These are phyloP conservation scores for Melanotaenia nigrans DNA, from an alignment of 2,797 vertebrate species.

Conservation along the genomic window DNA sequence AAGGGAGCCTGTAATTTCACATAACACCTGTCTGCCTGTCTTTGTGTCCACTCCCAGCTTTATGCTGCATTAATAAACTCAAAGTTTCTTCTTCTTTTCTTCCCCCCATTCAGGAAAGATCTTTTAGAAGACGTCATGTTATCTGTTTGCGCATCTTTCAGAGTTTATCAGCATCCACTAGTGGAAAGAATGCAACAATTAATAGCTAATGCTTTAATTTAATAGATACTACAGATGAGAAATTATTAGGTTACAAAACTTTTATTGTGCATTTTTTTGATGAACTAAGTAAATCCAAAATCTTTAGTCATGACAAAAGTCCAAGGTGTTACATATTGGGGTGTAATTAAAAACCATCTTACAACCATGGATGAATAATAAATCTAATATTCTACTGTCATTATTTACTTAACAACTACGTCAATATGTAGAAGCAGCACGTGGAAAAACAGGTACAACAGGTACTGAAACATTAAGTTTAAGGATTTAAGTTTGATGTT, in stretches of 20 bases:
- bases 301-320: not conserved
- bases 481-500: too few species aligned
- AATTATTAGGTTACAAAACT: not conserved
- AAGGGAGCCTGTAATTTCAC: slow-evolving; percentile 79
- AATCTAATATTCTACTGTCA: not conserved
- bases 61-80: slow-evolving; percentile 49
- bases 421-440: not conserved
- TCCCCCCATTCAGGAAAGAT: slow-evolving; percentile 33
- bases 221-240: not conserved
- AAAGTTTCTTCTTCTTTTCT: not conserved
- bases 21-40: slow-evolving; percentile 69
- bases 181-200: slow-evolving; percentile 13
- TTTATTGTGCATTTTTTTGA: not conserved
- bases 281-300: not conserved
- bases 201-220: slow-evolving; percentile 20
- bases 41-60: slow-evolving; percentile 62
- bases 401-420: not conserved
- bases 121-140: slow-evolving; percentile 42
- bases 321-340: not conserved
- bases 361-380: not conserved
- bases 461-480: not conserved
- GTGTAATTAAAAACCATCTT: not conserved
- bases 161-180: slow-evolving; percentile 38
- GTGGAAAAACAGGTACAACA: not conserved
- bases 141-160: slow-evolving; percentile 38